Evolutionary conservation across 30 jellyfish, hydroid and myxozoan genomes (phyloP).

Genomic region (Catostylus mosaicus): DNA sequence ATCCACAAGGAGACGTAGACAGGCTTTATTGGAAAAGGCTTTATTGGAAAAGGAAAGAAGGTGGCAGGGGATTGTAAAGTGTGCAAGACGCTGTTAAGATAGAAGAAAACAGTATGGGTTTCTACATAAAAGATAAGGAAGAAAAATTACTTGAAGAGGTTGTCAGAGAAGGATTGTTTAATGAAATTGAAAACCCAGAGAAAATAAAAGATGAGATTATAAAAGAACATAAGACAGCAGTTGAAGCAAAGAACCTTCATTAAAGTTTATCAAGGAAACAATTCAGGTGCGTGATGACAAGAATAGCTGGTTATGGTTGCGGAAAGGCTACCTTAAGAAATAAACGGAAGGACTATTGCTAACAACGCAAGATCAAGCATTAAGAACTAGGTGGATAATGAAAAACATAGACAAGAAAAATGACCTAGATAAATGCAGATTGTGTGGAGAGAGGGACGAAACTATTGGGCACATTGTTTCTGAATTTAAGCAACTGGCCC

Average conservation of each 20-base stretch:
- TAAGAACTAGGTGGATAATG: neutral
- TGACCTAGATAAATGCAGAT: neutral
- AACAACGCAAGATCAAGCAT: conserved; percentile 2
- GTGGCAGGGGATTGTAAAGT: neutral
- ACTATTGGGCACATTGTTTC: neutral
- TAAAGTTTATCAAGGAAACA: neutral
- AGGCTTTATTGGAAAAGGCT: no score
- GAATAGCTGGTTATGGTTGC: neutral
- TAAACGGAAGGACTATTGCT: neutral
- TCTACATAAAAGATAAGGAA: neutral
- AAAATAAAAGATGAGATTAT: neutral
- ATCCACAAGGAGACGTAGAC: conserved; percentile 22
- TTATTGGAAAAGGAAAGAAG: conserved; percentile 3
- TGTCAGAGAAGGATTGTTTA: neutral
- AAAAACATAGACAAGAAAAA: neutral
- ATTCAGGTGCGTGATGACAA: neutral
- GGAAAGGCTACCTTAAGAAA: no score
- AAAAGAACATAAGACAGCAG: neutral
- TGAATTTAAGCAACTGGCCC: neutral
- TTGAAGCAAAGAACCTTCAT: neutral
- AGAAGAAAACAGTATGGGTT: neutral
- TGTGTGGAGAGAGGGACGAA: neutral
- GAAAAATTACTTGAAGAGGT: neutral
- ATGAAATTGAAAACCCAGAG: neutral
- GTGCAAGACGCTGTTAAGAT: neutral